These are phyloP conservation scores for Sebastolobus altivelis DNA, from an alignment of 2,797 vertebrate genomes.

Conservation along the genomic window DNA sequence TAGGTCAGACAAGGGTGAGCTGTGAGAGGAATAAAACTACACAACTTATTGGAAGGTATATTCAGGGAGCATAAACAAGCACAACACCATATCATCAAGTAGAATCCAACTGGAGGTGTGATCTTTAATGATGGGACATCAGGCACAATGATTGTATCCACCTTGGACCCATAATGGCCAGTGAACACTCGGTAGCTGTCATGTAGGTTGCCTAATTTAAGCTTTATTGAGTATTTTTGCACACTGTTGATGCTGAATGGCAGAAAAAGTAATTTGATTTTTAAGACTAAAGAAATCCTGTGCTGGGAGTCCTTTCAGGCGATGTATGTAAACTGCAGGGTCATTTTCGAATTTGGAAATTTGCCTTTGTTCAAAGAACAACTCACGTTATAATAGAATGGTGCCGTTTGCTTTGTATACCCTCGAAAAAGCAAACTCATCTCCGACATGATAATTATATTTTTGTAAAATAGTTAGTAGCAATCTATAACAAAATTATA, in stretches of 20 bases:
- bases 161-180: not conserved
- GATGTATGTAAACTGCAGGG: not conserved
- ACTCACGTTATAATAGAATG: too few species aligned
- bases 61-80: conserved; percentile 1
- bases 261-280: not conserved
- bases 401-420: too few species aligned
- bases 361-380: too few species aligned
- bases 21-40: conserved; percentile 30
- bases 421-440: too few species aligned
- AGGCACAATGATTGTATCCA: not conserved
- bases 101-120: not conserved
- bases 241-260: not conserved
- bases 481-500: not conserved
- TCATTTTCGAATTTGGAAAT: not conserved
- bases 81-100: not conserved
- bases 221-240: not conserved
- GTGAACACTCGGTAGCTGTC: not conserved
- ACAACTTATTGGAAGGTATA: not conserved
- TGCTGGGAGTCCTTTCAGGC: not conserved
- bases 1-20: conserved; percentile 52
- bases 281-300: not conserved
- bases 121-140: not conserved
- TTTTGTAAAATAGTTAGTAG: not conserved
- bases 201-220: not conserved
- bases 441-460: not conserved